Base-by-base conservation (phyloP, 2,797 vertebrate species). In the Trematomus bernacchii region DNA sequence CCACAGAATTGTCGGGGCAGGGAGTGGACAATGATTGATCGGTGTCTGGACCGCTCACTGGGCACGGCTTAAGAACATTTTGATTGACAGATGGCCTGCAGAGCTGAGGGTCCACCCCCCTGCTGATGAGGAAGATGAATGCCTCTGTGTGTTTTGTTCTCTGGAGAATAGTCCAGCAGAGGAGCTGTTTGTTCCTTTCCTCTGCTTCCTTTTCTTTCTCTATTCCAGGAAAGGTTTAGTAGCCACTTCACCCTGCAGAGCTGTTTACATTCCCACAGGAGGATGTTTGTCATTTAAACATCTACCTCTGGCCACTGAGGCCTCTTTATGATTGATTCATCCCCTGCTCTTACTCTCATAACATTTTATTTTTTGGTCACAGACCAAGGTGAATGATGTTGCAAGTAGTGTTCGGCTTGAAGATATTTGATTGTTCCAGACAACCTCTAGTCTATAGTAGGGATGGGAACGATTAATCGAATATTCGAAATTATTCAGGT, bases 191-290 rank as follows among this genome's bases (percentile, higher is more conserved):
- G 47, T 59, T 63, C 47, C 47, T 37, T 10, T 30, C 40, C 50
- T 54, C 50, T 50, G 5, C 51, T 42, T 71, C 47, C 16, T 30
- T 58, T 62, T 51, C 48, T 66, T 13, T 69, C 33, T 73, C 14
- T 67, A 2, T 13, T 54, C 55, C 47, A 53, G 67, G 55, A 68
- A 73, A 33, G 47, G 14, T 67, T 85, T 65, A 68, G 12, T 62
- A 77, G 65, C 63, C 44, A 11, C 68, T 81, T 80, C 52, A 15
- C 30, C 19, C 40, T 37, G 18, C 21, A 51, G 42, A 53, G 30
- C 33, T 71, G 83, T 88, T 89, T 79, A 86, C 76, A 81, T 88
- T 84, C 78, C 68, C 59, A 75, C 65, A 69, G 66, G 61, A 66
- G 23, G 55, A 77, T 83, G 68, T 89, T 80, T 81, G 67, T 71